Evolutionary conservation across 2,113 vertebrate species (phyloP).

Genomic region (Phalacrocorax pelagicus): DNA sequence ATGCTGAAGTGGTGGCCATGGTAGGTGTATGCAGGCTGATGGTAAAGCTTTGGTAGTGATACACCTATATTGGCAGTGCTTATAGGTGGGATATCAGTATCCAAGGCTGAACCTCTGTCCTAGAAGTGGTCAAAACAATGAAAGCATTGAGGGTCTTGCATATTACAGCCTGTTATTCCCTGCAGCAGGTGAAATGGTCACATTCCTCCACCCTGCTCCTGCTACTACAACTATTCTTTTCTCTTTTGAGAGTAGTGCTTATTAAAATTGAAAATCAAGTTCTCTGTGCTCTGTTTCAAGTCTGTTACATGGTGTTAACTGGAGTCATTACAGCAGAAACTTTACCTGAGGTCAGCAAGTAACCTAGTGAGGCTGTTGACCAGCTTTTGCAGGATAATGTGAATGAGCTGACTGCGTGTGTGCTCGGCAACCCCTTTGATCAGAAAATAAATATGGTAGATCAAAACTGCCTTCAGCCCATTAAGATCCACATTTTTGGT

Average conservation of each 20-base stretch:
- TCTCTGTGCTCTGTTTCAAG: not conserved
- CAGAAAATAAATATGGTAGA: not conserved
- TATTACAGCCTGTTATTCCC: not conserved
- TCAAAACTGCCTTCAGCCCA: not conserved
- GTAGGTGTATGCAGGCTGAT: not conserved
- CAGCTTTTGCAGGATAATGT: not conserved
- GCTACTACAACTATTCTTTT: not conserved
- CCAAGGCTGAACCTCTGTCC: not conserved
- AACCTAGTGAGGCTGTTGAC: not conserved
- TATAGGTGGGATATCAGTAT: not conserved
- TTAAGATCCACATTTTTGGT: not conserved
- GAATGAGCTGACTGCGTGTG: not conserved
- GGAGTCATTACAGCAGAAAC: not conserved
- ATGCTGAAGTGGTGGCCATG: not conserved
- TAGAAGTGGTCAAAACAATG: not conserved
- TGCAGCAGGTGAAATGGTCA: not conserved
- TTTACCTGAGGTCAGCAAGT: not conserved
- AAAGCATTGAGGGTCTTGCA: accelerated
- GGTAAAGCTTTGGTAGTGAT: not conserved
- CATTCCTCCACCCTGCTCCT: not conserved
- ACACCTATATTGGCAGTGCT: not conserved
- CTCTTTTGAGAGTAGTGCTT: not conserved
- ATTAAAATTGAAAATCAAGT: not conserved
- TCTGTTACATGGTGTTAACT: not conserved
- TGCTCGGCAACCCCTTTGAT: not conserved